Base-by-base conservation (phyloP, 2,113 vertebrate species). In the Meriones unguiculatus region DNA sequence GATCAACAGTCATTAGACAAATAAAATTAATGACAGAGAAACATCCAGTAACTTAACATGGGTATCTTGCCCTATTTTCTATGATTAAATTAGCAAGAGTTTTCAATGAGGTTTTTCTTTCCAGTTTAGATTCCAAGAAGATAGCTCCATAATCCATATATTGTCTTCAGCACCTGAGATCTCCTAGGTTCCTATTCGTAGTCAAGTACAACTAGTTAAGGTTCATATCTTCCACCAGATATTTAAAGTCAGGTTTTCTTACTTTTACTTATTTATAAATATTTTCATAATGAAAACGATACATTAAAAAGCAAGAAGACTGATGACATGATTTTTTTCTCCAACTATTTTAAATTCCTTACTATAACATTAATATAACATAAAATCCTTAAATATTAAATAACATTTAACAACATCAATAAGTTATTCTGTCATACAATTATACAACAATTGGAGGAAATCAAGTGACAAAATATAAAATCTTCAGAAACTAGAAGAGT, bases 371-470 rank as follows among this genome's bases (percentile, higher is more conserved):
- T 76, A 95, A 72, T 80, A 94, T 73, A 77, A 86, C 77, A 5
- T 95, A 77, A 75, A 94, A 90, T 78, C 52, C 10, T 75, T 73
- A 86, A 32, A 32, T 85, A 93, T 52, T 92, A 82, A 92, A 46
- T 95, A 93, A 69, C n/a, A 94, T 57, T 96, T 93, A 89, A 88
- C 54, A 81, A 65, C 15, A 85, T 46, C 30, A 89, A 81, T 87
- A 15, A 95, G 62, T 88, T 72, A 87, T 41, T 57, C 14, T 91
- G 10, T 73, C 25, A 87, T 28, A 89, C 41, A 82, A 10, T 95
- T 76, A 95, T 3, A 92, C 17, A 32, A 90, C 13, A 65, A 87
- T 4, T 87, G 10, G 50, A 38, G 30, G 81, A 95, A 94, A 87
- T 77, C 59, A 96, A 28, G 88, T 13, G 73, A 22, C 2, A 92